These are phyloP conservation scores for Phymatocera aterrima DNA, from an alignment of 2,888 invertebrate genomes.

Conservation along the genomic window DNA sequence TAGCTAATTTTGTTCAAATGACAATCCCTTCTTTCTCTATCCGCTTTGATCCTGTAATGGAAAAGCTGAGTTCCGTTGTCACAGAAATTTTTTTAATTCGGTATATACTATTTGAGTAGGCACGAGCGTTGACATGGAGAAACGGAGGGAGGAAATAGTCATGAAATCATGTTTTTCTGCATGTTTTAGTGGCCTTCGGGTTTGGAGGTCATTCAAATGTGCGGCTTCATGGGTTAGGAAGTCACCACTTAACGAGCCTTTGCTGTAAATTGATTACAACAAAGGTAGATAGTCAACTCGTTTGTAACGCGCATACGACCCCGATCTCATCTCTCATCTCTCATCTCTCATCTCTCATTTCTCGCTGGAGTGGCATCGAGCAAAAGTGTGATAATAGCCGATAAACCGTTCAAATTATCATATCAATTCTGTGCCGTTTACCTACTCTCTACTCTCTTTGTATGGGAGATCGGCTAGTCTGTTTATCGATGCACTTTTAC, in stretches of 20 bases:
- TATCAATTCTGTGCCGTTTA: background rate
- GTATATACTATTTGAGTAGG: background rate
- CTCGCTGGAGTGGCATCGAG: background rate
- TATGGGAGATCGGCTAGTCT: background rate
- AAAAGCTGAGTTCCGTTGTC: background rate
- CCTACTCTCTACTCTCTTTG: conserved; percentile 20
- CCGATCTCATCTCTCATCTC: conserved; percentile 9
- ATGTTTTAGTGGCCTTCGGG: background rate
- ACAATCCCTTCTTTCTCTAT: background rate
- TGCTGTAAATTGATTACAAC: conserved; percentile 41
- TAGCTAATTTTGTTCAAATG: background rate
- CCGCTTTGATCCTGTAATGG: background rate
- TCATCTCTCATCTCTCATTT: conserved; percentile 2
- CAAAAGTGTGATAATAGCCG: background rate
- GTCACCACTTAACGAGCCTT: conserved; percentile 23
- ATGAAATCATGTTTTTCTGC: background rate
- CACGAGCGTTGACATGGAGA: background rate
- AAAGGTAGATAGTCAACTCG: conserved; percentile 18
- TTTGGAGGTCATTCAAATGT: background rate
- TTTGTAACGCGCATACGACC: conserved; percentile 18
- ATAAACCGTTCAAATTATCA: conserved; percentile 5
- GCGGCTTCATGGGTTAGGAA: conserved; percentile 10
- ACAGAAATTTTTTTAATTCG: background rate
- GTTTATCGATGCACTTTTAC: conserved; percentile 14
- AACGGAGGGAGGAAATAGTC: background rate